These are phyloP conservation scores for Caenorhabditis sp. DNA, from an alignment of 2,888 invertebrate species.

Conservation along the genomic window DNA sequence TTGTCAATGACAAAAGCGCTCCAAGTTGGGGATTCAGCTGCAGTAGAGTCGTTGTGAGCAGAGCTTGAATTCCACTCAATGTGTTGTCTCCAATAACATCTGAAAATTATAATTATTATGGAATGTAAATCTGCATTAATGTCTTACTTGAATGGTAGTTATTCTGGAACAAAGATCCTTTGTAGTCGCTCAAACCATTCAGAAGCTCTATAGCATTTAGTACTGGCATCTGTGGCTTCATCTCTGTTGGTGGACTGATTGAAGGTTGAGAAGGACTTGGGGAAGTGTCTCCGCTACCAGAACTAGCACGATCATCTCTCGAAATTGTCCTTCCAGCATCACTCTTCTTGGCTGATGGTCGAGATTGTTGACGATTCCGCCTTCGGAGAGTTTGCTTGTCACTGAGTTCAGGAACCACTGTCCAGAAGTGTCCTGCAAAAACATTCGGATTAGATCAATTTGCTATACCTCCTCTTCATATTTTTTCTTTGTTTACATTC, in stretches of 20 bases:
- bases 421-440: conserved; percentile 82
- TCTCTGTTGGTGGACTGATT: conserved; percentile 65
- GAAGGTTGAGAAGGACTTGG: conserved; percentile 67
- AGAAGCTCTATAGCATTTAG: conserved; percentile 43
- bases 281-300: conserved; percentile 65
- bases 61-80: conserved; percentile 33
- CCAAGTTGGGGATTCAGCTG: conserved; percentile 53
- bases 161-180: conserved; percentile 57
- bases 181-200: conserved; percentile 57
- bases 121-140: conserved; percentile 22
- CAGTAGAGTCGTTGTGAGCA: conserved; percentile 48
- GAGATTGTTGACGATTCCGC: conserved; percentile 68
- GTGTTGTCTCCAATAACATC: conserved; percentile 45
- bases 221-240: conserved; percentile 67
- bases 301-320: conserved; percentile 62
- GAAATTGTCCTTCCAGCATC: conserved; percentile 47
- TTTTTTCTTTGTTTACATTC: conserved; percentile 24
- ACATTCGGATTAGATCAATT: neutral
- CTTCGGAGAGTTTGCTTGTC: conserved; percentile 79
- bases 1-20: conserved; percentile 52
- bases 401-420: conserved; percentile 80
- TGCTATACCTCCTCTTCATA: neutral
- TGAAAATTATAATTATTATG: conserved; percentile 15
- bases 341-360: conserved; percentile 38
- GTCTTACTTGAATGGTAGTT: conserved; percentile 48